Evolutionary conservation across 2,888 invertebrate species (phyloP).

Genomic region (Octodonta nipae): DNA sequence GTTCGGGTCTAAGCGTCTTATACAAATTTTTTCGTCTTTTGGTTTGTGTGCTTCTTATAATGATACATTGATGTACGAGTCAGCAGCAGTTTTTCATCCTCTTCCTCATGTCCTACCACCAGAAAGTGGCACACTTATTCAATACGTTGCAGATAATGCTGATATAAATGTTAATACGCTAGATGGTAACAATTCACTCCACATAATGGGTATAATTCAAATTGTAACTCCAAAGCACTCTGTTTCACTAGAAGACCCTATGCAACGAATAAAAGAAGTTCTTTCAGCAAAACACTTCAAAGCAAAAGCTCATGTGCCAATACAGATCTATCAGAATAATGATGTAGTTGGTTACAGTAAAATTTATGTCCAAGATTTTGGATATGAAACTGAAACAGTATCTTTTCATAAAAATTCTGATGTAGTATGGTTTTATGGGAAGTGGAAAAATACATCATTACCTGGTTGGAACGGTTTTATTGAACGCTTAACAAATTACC

Average conservation of each 20-base stretch:
- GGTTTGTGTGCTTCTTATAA: conserved; percentile 18
- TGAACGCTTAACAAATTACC: conserved; percentile 11
- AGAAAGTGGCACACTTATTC: conserved; percentile 19
- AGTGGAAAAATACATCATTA: conserved; percentile 12
- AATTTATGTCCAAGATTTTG: conserved; percentile 12
- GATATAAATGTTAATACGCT: conserved; percentile 23
- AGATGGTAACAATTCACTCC: conserved; percentile 21
- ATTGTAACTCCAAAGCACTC: conserved; percentile 18
- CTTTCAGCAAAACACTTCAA: conserved; percentile 12
- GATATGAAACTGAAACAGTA: conserved; percentile 11
- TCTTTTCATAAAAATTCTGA: conserved; percentile 16
- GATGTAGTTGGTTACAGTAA: conserved; percentile 16
- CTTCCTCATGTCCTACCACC: conserved; percentile 17
- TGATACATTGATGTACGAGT: conserved; percentile 17
- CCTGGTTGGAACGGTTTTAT: conserved; percentile 10
- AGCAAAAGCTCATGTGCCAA: conserved; percentile 10
- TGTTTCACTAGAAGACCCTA: conserved; percentile 14
- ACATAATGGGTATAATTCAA: conserved; percentile 21
- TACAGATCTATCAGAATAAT: conserved; percentile 10
- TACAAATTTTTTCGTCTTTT: conserved; percentile 15
- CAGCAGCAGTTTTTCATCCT: conserved; percentile 16
- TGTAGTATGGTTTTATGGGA: conserved; percentile 20
- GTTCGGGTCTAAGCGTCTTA: conserved; percentile 16
- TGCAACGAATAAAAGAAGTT: conserved; percentile 12
- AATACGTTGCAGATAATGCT: conserved; percentile 22